These are phyloP conservation scores for Cosmorhoe ocellata DNA, from an alignment of 2,888 invertebrate genomes.

Conservation along the genomic window DNA sequence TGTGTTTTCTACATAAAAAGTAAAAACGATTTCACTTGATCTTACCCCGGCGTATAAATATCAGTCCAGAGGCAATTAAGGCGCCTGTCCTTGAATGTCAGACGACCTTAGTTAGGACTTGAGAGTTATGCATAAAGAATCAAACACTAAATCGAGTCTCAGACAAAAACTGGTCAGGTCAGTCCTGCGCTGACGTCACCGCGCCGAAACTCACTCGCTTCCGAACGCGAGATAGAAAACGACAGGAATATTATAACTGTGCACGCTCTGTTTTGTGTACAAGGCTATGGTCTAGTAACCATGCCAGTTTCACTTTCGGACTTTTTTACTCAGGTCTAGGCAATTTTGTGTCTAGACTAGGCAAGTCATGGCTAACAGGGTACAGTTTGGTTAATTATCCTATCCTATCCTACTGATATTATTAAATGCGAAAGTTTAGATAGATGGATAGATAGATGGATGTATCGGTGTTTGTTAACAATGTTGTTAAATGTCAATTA, in stretches of 20 bases:
- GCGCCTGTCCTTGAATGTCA: conserved; percentile 39
- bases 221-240: conserved; percentile 56
- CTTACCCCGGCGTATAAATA: conserved; percentile 25
- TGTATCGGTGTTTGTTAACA: no score
- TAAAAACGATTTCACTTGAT: conserved; percentile 4
- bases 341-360: conserved; percentile 31
- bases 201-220: conserved; percentile 58
- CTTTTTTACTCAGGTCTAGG: conserved; percentile 28
- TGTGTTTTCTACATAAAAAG: background rate
- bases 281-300: conserved; percentile 42
- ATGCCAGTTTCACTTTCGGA: conserved; percentile 41
- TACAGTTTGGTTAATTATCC: conserved; percentile 8
- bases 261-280: conserved; percentile 37
- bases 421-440: no score
- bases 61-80: conserved; percentile 33
- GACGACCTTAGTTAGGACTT: conserved; percentile 78
- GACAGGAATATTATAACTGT: conserved; percentile 59
- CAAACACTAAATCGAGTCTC: conserved; percentile 75
- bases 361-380: conserved; percentile 30
- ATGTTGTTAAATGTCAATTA: no score
- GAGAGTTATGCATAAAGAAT: conserved; percentile 78
- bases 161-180: conserved; percentile 67
- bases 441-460: no score
- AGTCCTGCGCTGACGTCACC: conserved; percentile 70
- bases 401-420: no score